A percentile compares a stretch with the other conserved stretches of the same genome.
Evolutionary conservation across 2,113 vertebrate genomes (phyloP).

Genomic region (Pluvianellus socialis): DNA sequence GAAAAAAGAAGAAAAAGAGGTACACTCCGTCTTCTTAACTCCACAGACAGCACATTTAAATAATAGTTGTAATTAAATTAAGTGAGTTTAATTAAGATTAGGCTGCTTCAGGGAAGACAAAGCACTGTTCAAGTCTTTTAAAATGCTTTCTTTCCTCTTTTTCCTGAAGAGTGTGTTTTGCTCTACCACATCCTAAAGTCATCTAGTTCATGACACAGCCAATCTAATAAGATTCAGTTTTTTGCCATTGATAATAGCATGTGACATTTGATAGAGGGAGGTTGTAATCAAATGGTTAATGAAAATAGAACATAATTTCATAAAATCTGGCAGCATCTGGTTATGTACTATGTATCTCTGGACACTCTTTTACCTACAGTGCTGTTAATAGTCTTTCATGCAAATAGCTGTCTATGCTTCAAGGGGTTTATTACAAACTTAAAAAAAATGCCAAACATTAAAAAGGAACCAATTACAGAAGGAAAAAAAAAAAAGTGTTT

Average conservation of each 20-base stretch:
- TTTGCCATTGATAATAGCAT: background rate
- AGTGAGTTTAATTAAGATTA: slow-evolving; percentile 2
- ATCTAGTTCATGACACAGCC: background rate
- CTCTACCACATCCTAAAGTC: background rate
- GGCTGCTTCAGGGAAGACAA: background rate
- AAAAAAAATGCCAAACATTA: background rate
- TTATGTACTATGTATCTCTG: background rate
- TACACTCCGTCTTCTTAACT: background rate
- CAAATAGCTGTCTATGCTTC: background rate
- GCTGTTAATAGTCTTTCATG: background rate
- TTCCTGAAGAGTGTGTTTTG: background rate
- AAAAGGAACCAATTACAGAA: background rate
- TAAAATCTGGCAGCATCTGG: background rate
- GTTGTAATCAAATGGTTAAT: background rate
- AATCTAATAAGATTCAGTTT: background rate
- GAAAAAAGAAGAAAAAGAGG: background rate
- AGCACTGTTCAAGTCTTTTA: background rate
- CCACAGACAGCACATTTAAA: background rate
- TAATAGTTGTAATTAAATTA: slow-evolving; percentile 36
- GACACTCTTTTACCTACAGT: background rate
- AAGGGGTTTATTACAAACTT: background rate
- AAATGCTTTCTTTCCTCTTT: background rate
- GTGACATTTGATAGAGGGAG: background rate
- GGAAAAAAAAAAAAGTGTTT: fast-evolving
- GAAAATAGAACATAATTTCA: background rate